A percentile compares a stretch with the other conserved stretches of the same genome.
phyloP scores from a whole-genome alignment of 2,113 vertebrate species.

The Parotia lawesii region DNA sequence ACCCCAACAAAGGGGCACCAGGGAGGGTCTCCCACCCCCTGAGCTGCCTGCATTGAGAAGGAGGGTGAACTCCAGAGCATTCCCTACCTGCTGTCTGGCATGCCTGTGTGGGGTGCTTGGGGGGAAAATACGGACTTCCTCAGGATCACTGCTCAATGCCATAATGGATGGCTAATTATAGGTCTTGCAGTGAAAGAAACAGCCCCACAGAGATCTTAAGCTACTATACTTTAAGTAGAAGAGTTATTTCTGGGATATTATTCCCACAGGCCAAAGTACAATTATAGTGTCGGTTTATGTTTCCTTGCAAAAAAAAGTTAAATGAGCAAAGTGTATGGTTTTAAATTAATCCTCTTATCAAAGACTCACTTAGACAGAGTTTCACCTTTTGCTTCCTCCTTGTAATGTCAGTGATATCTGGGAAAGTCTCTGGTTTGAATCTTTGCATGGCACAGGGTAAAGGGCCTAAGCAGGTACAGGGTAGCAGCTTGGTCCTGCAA shows the following conservation, averaged over 20 bases:
- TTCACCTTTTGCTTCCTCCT: neutral
- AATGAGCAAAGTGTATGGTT: neutral
- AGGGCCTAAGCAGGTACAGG: neutral
- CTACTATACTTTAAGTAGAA: neutral
- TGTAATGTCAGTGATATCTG: neutral
- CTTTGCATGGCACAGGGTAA: neutral
- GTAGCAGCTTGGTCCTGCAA: neutral
- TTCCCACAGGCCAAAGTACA: conserved; percentile 43
- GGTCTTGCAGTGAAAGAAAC: conserved; percentile 3
- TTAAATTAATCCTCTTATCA: conserved; percentile 21
- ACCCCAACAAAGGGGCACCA: neutral
- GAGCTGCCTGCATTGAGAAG: neutral
- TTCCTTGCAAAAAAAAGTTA: neutral
- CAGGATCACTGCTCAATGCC: neutral
- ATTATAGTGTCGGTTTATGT: neutral
- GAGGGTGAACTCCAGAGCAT: neutral
- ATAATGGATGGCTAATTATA: conserved; percentile 53
- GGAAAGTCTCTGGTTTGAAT: neutral
- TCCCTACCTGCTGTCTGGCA: neutral
- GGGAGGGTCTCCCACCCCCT: neutral
- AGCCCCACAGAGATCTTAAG: conserved; percentile 35
- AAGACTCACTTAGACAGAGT: neutral
- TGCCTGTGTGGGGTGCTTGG: neutral
- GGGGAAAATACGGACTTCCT: neutral
- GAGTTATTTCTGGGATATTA: conserved; percentile 17